These are phyloP conservation scores for Ptiloglossa arizonensis DNA, from an alignment of 1,140 invertebrate species.

Conservation along the genomic window DNA sequence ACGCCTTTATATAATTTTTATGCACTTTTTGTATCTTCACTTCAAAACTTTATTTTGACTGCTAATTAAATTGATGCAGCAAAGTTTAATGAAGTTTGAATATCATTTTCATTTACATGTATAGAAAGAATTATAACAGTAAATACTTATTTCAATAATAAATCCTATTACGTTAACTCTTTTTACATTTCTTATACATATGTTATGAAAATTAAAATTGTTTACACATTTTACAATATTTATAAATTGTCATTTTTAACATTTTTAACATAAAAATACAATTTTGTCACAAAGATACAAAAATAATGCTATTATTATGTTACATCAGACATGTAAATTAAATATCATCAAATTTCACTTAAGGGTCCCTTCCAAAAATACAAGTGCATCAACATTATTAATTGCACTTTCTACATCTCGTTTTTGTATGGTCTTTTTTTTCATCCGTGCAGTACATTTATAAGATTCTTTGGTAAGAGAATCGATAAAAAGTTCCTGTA, in stretches of 20 bases:
- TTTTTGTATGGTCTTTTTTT: conserved; percentile 92
- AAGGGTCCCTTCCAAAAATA: conserved; percentile 90
- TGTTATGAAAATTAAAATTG: not conserved
- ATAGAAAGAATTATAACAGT: not conserved
- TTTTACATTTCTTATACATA: not conserved
- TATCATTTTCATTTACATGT: not conserved
- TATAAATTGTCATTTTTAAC: not conserved
- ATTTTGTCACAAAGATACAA: not conserved
- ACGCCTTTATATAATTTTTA: conserved; percentile 6
- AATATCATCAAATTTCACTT: conserved; percentile 79
- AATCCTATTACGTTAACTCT: not conserved
- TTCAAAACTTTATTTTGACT: not conserved
- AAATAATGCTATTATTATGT: conserved; percentile 17
- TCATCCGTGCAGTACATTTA: conserved; percentile 86
- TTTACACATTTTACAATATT: not conserved
- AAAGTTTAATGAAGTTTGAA: conserved; percentile 1
- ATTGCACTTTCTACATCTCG: conserved; percentile 90
- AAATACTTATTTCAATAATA: not conserved
- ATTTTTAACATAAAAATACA: conserved; percentile 12
- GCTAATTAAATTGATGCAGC: not conserved
- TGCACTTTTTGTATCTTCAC: not conserved
- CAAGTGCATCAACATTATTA: conserved; percentile 87
- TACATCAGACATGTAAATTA: conserved; percentile 11
- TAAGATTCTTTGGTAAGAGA: conserved; percentile 90
- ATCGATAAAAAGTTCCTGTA: conserved; percentile 92